Evolutionary conservation across 2,113 vertebrate species (phyloP).

Genomic region (Ardeotis arabs): DNA sequence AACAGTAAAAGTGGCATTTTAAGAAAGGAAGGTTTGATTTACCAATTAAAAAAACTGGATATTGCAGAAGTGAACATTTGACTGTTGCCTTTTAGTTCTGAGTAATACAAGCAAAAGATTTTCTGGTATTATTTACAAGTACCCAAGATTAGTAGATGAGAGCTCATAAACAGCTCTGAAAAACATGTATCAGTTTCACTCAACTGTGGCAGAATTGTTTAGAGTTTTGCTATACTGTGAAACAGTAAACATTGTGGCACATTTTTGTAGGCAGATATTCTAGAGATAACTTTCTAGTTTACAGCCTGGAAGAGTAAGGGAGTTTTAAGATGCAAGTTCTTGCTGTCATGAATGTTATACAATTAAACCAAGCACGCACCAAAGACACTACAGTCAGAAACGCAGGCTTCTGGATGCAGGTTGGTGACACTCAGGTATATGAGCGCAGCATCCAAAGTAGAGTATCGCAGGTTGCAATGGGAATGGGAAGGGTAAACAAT

Average conservation of each 20-base stretch:
- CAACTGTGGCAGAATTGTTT: not conserved
- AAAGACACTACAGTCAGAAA: not conserved
- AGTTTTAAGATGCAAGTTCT: not conserved
- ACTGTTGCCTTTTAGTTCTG: not conserved
- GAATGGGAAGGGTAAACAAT: not conserved
- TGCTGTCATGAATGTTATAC: not conserved
- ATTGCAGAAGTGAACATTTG: not conserved
- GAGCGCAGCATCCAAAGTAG: not conserved
- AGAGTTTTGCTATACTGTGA: not conserved
- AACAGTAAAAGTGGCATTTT: not conserved
- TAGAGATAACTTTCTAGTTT: not conserved
- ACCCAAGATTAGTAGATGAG: not conserved
- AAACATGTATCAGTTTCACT: not conserved
- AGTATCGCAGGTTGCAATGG: not conserved
- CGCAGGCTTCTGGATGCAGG: not conserved
- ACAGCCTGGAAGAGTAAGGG: not conserved
- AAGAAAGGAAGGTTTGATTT: not conserved
- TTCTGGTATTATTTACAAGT: constrained; percentile 2
- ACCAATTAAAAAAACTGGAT: not conserved
- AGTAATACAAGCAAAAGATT: not conserved
- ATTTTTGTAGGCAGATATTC: not conserved
- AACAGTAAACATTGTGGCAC: not conserved
- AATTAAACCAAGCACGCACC: not conserved
- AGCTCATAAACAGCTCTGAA: not conserved
- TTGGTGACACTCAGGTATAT: not conserved